A percentile compares a stretch with the other conserved stretches of the same genome.
Conservation (phyloP, 2,888 invertebrate genomes). For the Nipponacmea schrenckii region DNA sequence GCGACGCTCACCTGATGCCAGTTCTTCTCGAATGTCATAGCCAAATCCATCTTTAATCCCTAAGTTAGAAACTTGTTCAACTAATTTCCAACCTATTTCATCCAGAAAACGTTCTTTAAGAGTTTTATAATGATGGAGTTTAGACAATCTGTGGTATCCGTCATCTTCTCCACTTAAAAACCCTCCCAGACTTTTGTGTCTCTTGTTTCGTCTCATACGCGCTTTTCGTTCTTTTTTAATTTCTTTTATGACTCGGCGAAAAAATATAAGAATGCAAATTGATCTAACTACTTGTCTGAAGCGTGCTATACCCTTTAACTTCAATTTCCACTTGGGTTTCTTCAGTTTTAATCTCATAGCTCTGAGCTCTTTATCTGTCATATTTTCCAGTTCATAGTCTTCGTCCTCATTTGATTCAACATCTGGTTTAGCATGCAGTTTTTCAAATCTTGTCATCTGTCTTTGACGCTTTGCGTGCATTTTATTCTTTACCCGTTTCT, state of each 20-base stretch:
- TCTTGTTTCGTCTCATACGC: not conserved
- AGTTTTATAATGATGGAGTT: not conserved
- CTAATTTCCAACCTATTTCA: conserved; percentile 14
- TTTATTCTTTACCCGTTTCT: conserved; percentile 14
- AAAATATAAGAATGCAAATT: conserved; percentile 9
- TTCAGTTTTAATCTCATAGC: conserved; percentile 13
- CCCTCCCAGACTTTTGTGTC: not conserved
- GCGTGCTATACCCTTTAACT: conserved; percentile 8
- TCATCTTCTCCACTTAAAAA: conserved; percentile 7
- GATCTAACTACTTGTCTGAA: conserved; percentile 16
- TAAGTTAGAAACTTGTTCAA: conserved; percentile 12
- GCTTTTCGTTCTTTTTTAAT: conserved; percentile 2
- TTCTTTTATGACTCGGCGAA: not conserved
- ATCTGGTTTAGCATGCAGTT: conserved; percentile 2
- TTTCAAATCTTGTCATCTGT: conserved; percentile 14
- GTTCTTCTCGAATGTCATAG: not conserved
- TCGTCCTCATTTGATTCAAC: not conserved
- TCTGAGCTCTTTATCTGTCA: conserved; percentile 18
- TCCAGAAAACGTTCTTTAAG: conserved; percentile 11
- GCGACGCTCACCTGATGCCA: not conserved
- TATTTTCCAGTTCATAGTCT: not conserved
- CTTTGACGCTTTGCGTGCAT: conserved; percentile 15
- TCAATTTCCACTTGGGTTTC: not conserved
- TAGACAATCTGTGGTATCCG: not conserved
- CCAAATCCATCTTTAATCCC: conserved; percentile 1